Evolutionary conservation across 2,888 invertebrate genomes (phyloP), one percentile per base, ranked within the genome.

Genomic region (Zygogramma bicolorata): DNA sequence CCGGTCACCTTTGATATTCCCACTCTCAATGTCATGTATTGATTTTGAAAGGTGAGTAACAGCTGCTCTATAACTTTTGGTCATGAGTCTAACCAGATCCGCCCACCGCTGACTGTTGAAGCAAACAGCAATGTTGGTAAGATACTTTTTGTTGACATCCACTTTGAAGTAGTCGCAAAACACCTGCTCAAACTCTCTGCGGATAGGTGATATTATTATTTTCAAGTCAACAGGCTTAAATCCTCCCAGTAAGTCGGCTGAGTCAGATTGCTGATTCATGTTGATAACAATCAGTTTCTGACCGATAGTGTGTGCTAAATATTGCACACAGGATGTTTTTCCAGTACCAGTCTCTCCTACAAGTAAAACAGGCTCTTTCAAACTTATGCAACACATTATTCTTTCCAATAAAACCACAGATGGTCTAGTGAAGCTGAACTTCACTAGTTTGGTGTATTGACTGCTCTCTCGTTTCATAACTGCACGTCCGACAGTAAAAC

Each of bases 341-440:
- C 99, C 99, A 0, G 97, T 98, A 59, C 99, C 99, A 0, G 99
- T 99, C 88, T 99, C 99, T 29, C 99, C 99, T 0, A 99, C 98
- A 5, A 99, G 88, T 4, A 99, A 88, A 1, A 98, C 95, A 0
- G 99, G 97, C 85, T 99, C 99, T 61, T 92, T 92, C 62, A 94
- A 91, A 0, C 88, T 89, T 0, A 98, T 92, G 83, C 96, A 95
- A 74, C 94, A 94, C 20, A 96, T 93, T 63, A 99, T 93, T 25
- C 94, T 91, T 88, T 99, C 99, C 46, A 99, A 87, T 59, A 97
- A 89, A 83, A 93, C 93, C 0, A 93, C 91, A 0, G 96, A 92
- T 68, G 93, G 93, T 38, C 94, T 90, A 0, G 97, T 97, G 81
- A 95, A 95, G 0, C 95, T 96, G 87, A 95, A 97, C 25, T 91